Evolutionary conservation across 2,113 vertebrate species (phyloP), one percentile per base, ranked within the genome.

Genomic region (Notarius quadriscutis): DNA sequence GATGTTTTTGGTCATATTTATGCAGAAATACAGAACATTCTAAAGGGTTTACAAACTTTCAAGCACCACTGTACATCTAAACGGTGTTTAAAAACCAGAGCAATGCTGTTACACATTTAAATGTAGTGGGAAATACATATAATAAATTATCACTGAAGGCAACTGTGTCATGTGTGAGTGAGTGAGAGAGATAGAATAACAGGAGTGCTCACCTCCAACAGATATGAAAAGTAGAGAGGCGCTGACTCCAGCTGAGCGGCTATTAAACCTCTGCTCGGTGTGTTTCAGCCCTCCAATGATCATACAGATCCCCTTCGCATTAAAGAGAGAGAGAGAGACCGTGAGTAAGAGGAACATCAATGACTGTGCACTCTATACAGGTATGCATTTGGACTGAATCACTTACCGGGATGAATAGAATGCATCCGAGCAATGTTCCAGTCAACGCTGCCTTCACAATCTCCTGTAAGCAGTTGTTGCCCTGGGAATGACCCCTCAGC

Each of bases 261-360:
- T 97, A 95, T 96, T 97, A 92, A 97, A 97, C 22, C 94, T 92
- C 91, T 97, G 97, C 90, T 98, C 97, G 53, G 94, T 95, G 94
- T 97, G 97, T 89, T 91, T 94, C 90, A 96, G 94, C 18, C 97
- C 97, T 22, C 97, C 96, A 0, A 97, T 97, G 50, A 98, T 95
- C 97, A 97, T 97, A 88, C 96, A 96, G 83, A 97, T 91, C 1
- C 97, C 97, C 97, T 97, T 72, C 90, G 27, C 27, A 34, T 58
- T 80, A 41, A 7, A 65, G 30, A 82, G 81, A 53, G 67, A 25
- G 84, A 71, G 81, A 60, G 20, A 30, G 11, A 50, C 17, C 71
- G 57, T 51, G 67, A 69, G n/a, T 18, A 57, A 57, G 77, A 79
- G 77, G 17, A 58, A 58, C 15, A 41, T 48, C 5, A 80, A 18